Percentiles rank a stretch among this genome's conserved stretches.
These are phyloP conservation scores for Epiperipatus broadwayi DNA, from an alignment of 2,888 invertebrate genomes.

Conservation along the genomic window DNA sequence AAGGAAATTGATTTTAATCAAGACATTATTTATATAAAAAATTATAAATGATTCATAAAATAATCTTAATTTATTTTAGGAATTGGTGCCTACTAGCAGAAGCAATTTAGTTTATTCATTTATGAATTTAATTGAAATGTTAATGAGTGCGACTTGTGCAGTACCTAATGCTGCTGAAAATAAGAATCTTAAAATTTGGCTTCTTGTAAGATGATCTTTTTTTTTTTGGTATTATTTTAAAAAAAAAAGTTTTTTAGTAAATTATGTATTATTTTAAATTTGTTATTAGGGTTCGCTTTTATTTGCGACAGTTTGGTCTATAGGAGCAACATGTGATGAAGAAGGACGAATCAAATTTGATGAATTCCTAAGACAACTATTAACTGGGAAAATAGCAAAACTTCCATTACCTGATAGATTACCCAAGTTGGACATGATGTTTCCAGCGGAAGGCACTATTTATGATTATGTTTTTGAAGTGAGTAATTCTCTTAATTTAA, in stretches of 20 bases:
- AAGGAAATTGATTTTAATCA: too few species aligned
- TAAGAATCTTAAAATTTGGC: slow-evolving; percentile 40
- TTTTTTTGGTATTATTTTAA: neutral
- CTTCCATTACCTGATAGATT: slow-evolving; percentile 39
- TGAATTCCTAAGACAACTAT: slow-evolving; percentile 42
- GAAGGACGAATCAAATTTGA: slow-evolving; percentile 56
- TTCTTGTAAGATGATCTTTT: slow-evolving; percentile 33
- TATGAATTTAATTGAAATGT: slow-evolving; percentile 53
- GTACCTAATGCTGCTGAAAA: slow-evolving; percentile 41
- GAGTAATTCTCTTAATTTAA: slow-evolving; percentile 14
- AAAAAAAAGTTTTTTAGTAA: too few species aligned
- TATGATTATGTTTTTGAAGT: slow-evolving; percentile 59
- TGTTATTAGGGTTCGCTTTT: slow-evolving; percentile 54
- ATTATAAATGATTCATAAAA: too few species aligned
- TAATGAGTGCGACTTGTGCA: slow-evolving; percentile 47
- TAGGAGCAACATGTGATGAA: slow-evolving; percentile 56
- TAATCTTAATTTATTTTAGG: slow-evolving; percentile 19
- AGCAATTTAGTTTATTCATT: slow-evolving; percentile 40
- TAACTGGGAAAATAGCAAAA: slow-evolving; percentile 28
- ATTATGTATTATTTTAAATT: neutral
- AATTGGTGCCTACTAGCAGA: slow-evolving; percentile 35
- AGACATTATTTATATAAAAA: too few species aligned
- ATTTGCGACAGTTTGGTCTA: slow-evolving; percentile 58
- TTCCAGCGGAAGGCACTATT: slow-evolving; percentile 52
- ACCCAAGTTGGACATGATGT: slow-evolving; percentile 47